phyloP scores from a whole-genome alignment of 1,140 invertebrate genomes.

The Calliphora vicina region DNA sequence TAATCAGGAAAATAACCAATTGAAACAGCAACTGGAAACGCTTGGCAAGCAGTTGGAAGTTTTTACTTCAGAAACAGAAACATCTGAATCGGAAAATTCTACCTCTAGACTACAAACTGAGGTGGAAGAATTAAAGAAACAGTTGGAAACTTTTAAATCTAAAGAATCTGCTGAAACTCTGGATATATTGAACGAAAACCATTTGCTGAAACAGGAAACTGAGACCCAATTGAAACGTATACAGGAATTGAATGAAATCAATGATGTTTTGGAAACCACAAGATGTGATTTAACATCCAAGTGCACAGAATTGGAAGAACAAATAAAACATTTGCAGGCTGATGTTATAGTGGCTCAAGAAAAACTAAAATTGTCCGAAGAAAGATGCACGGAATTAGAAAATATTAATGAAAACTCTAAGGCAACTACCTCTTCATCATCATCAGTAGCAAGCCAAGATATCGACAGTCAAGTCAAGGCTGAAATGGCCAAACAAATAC shows the following conservation, averaged over 20 bases:
- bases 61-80: background rate
- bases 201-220: background rate
- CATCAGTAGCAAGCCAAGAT: background rate
- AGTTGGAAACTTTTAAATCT: background rate
- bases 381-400: background rate
- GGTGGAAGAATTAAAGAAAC: background rate
- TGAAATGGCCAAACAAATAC: conserved; percentile 58
- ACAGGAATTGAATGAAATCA: conserved; percentile 65
- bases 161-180: background rate
- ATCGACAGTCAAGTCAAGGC: conserved; percentile 50
- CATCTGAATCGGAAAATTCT: background rate
- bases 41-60: background rate
- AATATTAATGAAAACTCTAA: background rate
- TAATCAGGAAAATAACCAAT: background rate
- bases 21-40: background rate
- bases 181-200: conserved; percentile 11
- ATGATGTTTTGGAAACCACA: conserved; percentile 65
- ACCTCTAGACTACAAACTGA: background rate
- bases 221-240: conserved; percentile 45
- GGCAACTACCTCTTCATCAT: background rate
- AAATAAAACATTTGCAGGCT: conserved; percentile 61
- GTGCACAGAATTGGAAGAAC: conserved; percentile 68
- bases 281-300: conserved; percentile 68
- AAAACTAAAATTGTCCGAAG: conserved; percentile 41
- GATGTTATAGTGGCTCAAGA: conserved; percentile 57